Conservation (phyloP, 2,113 vertebrate genomes). For the Regulus satrapa region DNA sequence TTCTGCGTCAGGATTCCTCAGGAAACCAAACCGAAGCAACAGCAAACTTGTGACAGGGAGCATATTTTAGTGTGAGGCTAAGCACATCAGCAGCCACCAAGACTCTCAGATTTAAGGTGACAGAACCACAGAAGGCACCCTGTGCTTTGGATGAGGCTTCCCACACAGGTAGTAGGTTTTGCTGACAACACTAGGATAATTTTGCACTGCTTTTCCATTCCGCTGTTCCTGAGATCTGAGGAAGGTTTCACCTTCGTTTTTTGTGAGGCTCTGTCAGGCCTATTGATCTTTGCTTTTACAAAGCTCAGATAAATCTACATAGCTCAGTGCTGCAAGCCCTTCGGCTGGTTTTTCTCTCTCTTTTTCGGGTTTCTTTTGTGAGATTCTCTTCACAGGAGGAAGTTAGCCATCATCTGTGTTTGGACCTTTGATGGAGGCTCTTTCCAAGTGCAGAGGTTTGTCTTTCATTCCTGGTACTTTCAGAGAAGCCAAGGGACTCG, state of each 20-base stretch:
- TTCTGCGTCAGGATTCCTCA: neutral
- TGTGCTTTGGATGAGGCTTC: neutral
- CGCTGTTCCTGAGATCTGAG: neutral
- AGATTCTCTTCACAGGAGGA: neutral
- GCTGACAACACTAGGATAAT: neutral
- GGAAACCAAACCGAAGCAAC: neutral
- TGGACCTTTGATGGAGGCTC: neutral
- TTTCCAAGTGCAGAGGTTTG: neutral
- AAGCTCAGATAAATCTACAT: neutral
- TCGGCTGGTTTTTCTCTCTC: neutral
- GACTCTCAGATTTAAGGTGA: neutral
- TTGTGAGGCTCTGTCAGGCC: neutral
- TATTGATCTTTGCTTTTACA: neutral
- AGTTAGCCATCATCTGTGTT: neutral
- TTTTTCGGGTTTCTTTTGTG: neutral
- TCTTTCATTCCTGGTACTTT: neutral
- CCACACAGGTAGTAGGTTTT: neutral
- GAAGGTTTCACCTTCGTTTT: neutral
- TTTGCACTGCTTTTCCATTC: neutral
- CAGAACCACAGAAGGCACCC: neutral
- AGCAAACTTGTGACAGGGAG: slow-evolving; percentile 9
- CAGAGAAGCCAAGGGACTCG: neutral
- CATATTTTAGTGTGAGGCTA: neutral
- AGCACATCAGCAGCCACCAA: neutral
- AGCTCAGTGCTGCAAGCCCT: neutral